Evolutionary conservation across 2,888 invertebrate species (phyloP).

Genomic region (Cerastis leucographa): DNA sequence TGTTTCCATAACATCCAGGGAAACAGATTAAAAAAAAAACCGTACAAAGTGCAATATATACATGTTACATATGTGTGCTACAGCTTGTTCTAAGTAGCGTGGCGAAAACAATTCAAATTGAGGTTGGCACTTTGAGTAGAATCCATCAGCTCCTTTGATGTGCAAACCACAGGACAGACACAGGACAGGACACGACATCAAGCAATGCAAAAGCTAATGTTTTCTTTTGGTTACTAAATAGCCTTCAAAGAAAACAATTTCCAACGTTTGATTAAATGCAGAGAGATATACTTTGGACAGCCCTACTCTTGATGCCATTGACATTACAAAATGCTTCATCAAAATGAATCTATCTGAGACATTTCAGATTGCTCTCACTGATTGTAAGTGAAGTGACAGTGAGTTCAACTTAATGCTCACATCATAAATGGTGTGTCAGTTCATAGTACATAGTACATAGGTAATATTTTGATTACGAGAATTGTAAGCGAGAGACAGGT

Average conservation of each 20-base stretch:
- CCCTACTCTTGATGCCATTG: slow-evolving; percentile 43
- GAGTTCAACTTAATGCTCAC: slow-evolving; percentile 13
- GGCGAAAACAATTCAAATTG: too few species aligned
- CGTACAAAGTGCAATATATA: background rate
- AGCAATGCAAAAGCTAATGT: background rate
- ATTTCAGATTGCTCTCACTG: slow-evolving; percentile 39
- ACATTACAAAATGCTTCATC: slow-evolving; percentile 33
- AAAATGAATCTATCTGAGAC: slow-evolving; percentile 29
- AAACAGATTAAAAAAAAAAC: background rate
- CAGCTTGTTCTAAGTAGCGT: background rate
- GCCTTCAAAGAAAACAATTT: background rate
- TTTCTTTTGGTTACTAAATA: background rate
- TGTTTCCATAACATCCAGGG: background rate
- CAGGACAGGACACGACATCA: too few species aligned
- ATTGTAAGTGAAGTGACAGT: slow-evolving; percentile 34
- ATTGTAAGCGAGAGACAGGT: background rate
- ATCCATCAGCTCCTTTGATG: too few species aligned
- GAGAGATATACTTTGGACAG: background rate
- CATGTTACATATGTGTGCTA: background rate
- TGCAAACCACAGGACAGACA: too few species aligned
- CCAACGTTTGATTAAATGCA: background rate
- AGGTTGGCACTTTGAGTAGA: too few species aligned
- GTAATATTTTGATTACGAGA: slow-evolving; percentile 1
- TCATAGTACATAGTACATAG: slow-evolving; percentile 3
- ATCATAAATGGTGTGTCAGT: slow-evolving; percentile 12